These are phyloP conservation scores for Drosophila varians DNA, from an alignment of 1,140 invertebrate species.

Conservation along the genomic window DNA sequence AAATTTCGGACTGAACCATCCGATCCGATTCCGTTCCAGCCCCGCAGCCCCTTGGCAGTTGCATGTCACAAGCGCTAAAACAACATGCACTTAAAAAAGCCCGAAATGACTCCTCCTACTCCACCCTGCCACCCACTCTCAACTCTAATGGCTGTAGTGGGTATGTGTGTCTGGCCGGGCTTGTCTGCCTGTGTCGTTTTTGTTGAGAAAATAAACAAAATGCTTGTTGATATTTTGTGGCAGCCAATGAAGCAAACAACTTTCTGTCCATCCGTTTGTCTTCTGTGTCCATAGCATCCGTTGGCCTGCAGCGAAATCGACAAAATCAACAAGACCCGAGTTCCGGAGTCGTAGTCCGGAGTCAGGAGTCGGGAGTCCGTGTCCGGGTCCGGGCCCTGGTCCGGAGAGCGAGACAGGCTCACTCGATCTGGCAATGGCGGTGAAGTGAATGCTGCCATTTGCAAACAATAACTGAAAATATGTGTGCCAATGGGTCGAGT, in stretches of 20 bases:
- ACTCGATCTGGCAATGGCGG: neutral
- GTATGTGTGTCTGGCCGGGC: constrained; percentile 37
- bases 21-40: constrained; percentile 1
- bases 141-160: constrained; percentile 35
- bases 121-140: neutral
- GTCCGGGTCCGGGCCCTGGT: neutral
- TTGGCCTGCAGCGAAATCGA: constrained; percentile 71
- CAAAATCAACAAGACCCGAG: constrained; percentile 65
- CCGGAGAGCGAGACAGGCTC: neutral
- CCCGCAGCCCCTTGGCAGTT: constrained; percentile 39
- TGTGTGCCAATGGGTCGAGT: constrained; percentile 39
- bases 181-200: constrained; percentile 40
- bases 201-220: constrained; percentile 79
- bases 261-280: constrained; percentile 33
- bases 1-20: constrained; percentile 52
- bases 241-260: constrained; percentile 80
- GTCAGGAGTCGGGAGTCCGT: neutral
- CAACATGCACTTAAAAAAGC: constrained; percentile 76
- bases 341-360: constrained; percentile 1
- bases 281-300: constrained; percentile 40
- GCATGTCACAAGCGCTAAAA: constrained; percentile 76
- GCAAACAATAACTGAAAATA: constrained; percentile 64
- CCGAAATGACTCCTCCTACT: constrained; percentile 20
- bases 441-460: constrained; percentile 55
- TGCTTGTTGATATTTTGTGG: constrained; percentile 80